phyloP scores from a whole-genome alignment of 2,113 vertebrate species.

The Crocuta crocuta region DNA sequence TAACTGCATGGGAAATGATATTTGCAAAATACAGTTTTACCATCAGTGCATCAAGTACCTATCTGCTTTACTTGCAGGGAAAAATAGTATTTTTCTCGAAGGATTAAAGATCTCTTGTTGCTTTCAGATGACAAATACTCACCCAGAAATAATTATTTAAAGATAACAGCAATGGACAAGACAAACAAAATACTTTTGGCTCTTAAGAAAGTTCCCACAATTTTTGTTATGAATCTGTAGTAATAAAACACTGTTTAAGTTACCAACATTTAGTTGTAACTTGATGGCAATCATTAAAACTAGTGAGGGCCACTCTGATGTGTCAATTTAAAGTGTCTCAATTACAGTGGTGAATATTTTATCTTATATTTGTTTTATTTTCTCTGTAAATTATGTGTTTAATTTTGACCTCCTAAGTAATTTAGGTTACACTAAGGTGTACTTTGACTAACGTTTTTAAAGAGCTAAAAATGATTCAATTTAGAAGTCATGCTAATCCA shows the following conservation, averaged over 20 bases:
- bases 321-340: background rate
- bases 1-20: background rate
- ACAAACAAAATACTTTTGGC: background rate
- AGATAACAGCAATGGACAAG: background rate
- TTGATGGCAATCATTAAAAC: slow-evolving; percentile 26
- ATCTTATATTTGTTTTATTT: background rate
- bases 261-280: background rate
- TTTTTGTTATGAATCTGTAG: background rate
- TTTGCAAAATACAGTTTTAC: background rate
- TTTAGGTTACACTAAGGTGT: slow-evolving; percentile 3
- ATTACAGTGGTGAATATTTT: background rate
- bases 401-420: slow-evolving; percentile 3
- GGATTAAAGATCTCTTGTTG: background rate
- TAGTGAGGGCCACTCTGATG: background rate
- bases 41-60: background rate
- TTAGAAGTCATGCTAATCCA: background rate
- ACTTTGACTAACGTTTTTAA: slow-evolving; percentile 30
- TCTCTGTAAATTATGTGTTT: background rate
- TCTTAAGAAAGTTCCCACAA: background rate
- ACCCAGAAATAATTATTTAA: background rate
- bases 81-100: background rate
- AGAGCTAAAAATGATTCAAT: slow-evolving; percentile 25
- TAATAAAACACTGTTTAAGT: background rate
- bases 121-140: background rate
- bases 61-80: background rate